Base-by-base conservation (phyloP, 2,797 vertebrate species). In the Tapirus indicus region DNA sequence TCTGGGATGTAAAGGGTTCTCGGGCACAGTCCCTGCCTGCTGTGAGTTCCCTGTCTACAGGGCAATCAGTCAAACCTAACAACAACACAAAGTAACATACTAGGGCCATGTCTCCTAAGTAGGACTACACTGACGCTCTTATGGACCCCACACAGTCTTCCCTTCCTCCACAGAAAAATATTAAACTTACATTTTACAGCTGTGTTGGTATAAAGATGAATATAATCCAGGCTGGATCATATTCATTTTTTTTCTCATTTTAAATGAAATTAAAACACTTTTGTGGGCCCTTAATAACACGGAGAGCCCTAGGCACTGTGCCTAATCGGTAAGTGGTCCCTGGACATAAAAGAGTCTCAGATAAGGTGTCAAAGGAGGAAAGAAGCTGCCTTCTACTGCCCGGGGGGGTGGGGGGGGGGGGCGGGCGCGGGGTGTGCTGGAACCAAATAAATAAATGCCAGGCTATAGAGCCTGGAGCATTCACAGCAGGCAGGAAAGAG, bases 201-300 rank as follows among this genome's bases (percentile, higher is more conserved):
- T 66, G 8, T 58, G 47, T 38, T 72, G 16, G 35, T 44, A 87
- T 41, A 74, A 52, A 94, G 58, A 41, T n/a, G 7, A 89, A 56
- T 71, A 83, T 58, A 79, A 77, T 60, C 5, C 29, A 84, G 10
- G 1, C 2, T 68, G 18, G 2, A 74, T n/a, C 72, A 32, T 35
- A 64, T 54, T 88, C 20, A 49, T 38, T 41, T 80, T 86, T 64
- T 66, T 83, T 75, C 58, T 75, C 41, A 85, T 32, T 93, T 91
- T 68, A 92, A 91, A 94, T 8, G 9, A 91, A 94, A 58, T 74
- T 60, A 54, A 88, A 72, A 72, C 52, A 95, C 32, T 83, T 86
- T 49, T 14, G 13, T 52, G 69, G 38, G 71, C 6, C 7, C 52
- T 32, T 97, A 47, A 71, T 49, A 54, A 75, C 25, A 71, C 1